A percentile compares a stretch with the other conserved stretches of the same genome.
Conservation (phyloP, 2,113 vertebrate genomes). For the Mandrillus leucophaeus region DNA sequence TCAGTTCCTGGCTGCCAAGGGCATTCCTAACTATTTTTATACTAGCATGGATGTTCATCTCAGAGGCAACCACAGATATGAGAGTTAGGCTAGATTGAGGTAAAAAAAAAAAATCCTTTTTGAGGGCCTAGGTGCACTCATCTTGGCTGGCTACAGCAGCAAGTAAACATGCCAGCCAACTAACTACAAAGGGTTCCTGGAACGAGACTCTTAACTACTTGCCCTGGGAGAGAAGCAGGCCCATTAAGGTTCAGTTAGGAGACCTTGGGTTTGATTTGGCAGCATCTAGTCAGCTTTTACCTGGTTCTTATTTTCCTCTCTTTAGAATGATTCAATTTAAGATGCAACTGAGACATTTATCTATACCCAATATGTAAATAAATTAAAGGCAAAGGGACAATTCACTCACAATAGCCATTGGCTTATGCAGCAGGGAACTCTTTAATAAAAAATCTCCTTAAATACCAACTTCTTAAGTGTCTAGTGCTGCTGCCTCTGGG, state of each 20-base stretch:
- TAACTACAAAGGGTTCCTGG: neutral
- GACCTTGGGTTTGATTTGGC: slow-evolving; percentile 37
- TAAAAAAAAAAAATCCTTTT: slow-evolving; percentile 57
- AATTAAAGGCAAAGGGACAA: slow-evolving; percentile 61
- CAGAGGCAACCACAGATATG: slow-evolving; percentile 40
- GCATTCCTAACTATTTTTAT: neutral
- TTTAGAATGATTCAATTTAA: slow-evolving; percentile 41
- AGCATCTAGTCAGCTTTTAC: slow-evolving; percentile 44
- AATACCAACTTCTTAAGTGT: slow-evolving; percentile 16
- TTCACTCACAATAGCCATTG: slow-evolving; percentile 40
- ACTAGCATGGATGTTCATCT: slow-evolving; percentile 26
- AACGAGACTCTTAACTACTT: neutral
- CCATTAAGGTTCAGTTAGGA: neutral
- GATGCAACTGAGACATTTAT: slow-evolving; percentile 56
- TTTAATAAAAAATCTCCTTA: slow-evolving; percentile 34
- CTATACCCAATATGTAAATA: slow-evolving; percentile 52
- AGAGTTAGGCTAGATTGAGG: slow-evolving; percentile 69
- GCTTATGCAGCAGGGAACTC: slow-evolving; percentile 9
- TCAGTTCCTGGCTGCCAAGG: slow-evolving; percentile 34
- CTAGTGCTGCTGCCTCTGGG: slow-evolving; percentile 33
- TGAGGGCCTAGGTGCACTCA: slow-evolving; percentile 52
- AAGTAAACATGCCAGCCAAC: slow-evolving; percentile 75
- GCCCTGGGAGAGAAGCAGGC: slow-evolving; percentile 46
- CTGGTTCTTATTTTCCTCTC: slow-evolving; percentile 52
- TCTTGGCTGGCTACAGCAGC: slow-evolving; percentile 59